phyloP scores from a whole-genome alignment of 2,797 vertebrate species.

The Steatocranus sp. region DNA sequence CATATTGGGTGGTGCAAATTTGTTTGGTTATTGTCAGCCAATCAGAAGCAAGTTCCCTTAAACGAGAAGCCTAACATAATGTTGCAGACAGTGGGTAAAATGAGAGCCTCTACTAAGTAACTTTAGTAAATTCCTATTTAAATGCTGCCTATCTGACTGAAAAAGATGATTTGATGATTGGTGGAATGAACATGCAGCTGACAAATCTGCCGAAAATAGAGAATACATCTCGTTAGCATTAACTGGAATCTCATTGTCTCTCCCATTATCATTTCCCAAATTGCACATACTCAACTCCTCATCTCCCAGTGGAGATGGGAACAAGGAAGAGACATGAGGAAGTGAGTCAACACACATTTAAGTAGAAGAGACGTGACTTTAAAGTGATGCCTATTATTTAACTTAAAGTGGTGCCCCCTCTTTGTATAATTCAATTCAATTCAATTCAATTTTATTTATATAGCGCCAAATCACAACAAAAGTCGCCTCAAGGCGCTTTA shows the following conservation, averaged over 20 bases:
- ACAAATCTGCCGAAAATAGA: too few relatives aligned
- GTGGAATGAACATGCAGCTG: too few relatives aligned
- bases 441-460: too few relatives aligned
- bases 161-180: too few relatives aligned
- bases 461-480: too few relatives aligned
- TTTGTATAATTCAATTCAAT: too few relatives aligned
- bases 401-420: too few relatives aligned
- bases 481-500: too few relatives aligned
- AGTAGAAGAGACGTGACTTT: fast-evolving
- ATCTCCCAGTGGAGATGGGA: background rate
- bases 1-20: fast-evolving
- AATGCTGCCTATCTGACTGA: too few relatives aligned
- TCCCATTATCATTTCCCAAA: background rate
- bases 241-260: fast-evolving
- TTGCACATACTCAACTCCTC: background rate
- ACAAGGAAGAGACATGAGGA: fast-evolving
- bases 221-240: too few relatives aligned
- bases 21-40: fast-evolving
- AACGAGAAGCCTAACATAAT: background rate
- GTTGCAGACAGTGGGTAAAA: background rate
- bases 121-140: too few relatives aligned
- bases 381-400: fast-evolving
- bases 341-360: fast-evolving
- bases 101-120: background rate
- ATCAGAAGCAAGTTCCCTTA: background rate